Evolutionary conservation across 1,140 invertebrate species (phyloP).

Genomic region (Polypedilum pembai): DNA sequence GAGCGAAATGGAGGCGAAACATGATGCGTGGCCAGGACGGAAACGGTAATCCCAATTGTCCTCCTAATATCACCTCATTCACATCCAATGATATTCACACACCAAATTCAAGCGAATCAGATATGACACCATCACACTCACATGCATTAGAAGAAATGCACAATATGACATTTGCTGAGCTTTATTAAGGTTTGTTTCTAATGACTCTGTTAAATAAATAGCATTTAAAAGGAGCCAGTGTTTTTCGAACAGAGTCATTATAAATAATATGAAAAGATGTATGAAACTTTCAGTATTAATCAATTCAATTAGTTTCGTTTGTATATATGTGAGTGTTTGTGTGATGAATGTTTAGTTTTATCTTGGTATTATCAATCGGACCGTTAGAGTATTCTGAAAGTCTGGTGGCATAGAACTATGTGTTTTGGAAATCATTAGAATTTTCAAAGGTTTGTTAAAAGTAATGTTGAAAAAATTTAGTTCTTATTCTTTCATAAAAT

Average conservation of each 20-base stretch:
- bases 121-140: conserved; percentile 31
- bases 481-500: too few relatives aligned
- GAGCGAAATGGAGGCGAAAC: conserved; percentile 89
- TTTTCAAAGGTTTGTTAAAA: too few relatives aligned
- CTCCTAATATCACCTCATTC: conserved; percentile 1
- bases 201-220: background rate
- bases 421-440: too few relatives aligned
- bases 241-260: background rate
- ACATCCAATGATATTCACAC: conserved; percentile 30
- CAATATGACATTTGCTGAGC: conserved; percentile 31
- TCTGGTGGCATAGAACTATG: too few relatives aligned
- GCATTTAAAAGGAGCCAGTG: background rate
- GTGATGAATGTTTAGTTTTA: too few relatives aligned
- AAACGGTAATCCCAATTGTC: conserved; percentile 35
- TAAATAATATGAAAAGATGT: too few relatives aligned
- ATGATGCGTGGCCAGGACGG: conserved; percentile 64
- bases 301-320: too few relatives aligned
- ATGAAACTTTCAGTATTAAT: too few relatives aligned
- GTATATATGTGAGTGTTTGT: too few relatives aligned
- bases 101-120: conserved; percentile 24
- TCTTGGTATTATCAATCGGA: too few relatives aligned
- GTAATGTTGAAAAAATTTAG: too few relatives aligned
- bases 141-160: conserved; percentile 32
- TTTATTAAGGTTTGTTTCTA: conserved; percentile 30
- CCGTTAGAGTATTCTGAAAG: too few relatives aligned